Evolutionary conservation across 53 echinoderm and acorn worm species (phyloP), one percentile per base, ranked within the genome.

Genomic region (Actinopyga echinites): DNA sequence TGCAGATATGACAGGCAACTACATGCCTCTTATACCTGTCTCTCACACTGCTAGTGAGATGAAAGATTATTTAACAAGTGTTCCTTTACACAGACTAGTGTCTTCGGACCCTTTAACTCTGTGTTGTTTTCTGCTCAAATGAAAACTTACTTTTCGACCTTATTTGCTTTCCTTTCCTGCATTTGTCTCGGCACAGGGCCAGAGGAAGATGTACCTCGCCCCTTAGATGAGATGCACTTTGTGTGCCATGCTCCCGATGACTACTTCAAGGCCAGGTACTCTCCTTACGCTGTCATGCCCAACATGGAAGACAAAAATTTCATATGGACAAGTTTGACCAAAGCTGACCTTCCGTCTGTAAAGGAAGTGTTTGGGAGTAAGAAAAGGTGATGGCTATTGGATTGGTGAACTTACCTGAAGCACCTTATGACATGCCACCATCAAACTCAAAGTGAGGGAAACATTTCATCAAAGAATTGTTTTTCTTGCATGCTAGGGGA

Each of bases 211-310:
- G 74, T 94, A 3, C 97, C 97, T n/a, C 85, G 96, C 1, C 87
- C 86, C 12, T 49, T 97, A 65, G 97, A 97, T 28, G 94, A 89
- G 86, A 90, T 97, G 93, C 91, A 97, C 55, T 94, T 97, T 89
- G 92, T 97, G 23, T 94, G 94, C 80, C 97, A 92, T 58, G 86
- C 89, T 34, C 94, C 94, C 30, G 82, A 88, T 28, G 97, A 94
- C 40, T 94, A 94, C 85, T 97, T 86, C 80, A 90, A 88, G 23
- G 49, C 88, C 36, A 82, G 65, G 58, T 88, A 85, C 84, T 82
- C 89, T 32, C 97, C 97, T 2, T 92, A 92, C 67, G 85, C 93
- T 40, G 90, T 94, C 7, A 79, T 84, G 19, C 83, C 94, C 21
- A 57, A 73, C 12, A 84, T 32, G 64, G 90, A 92, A 69, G 92